These are phyloP conservation scores for Anabacerthia variegaticeps DNA, from an alignment of 2,797 vertebrate species.

Conservation along the genomic window DNA sequence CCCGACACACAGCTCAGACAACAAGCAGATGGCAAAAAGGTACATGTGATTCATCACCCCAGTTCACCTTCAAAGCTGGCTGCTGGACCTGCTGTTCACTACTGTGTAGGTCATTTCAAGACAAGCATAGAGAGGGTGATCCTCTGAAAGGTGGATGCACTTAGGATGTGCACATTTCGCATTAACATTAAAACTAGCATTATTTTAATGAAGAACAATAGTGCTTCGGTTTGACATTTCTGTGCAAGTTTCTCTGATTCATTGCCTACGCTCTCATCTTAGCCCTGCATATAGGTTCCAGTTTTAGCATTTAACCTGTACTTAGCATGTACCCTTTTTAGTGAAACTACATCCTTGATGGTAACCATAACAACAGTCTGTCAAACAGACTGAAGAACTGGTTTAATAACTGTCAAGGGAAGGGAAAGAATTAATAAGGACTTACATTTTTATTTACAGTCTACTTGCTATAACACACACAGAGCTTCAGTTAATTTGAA, in stretches of 20 bases:
- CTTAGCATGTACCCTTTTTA: background rate
- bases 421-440: background rate
- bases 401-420: background rate
- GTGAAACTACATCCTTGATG: background rate
- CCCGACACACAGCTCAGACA: slow-evolving; percentile 50
- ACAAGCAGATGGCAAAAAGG: slow-evolving; percentile 62
- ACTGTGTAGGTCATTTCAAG: background rate
- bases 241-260: background rate
- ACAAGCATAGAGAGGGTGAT: background rate
- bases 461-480: background rate
- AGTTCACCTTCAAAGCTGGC: slow-evolving; percentile 68
- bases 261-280: background rate
- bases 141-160: background rate
- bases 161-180: background rate
- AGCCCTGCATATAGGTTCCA: background rate
- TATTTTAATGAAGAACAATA: background rate
- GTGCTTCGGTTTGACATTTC: background rate
- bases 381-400: background rate
- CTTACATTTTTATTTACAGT: background rate
- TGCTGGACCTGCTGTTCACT: slow-evolving; percentile 1
- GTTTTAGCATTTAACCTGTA: background rate
- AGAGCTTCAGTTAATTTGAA: background rate
- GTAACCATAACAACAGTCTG: background rate
- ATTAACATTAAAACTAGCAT: background rate
- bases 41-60: slow-evolving; percentile 43